A percentile compares a stretch with the other conserved stretches of the same genome.
phyloP scores from a whole-genome alignment of 2,888 invertebrate species.

The Lasioglossum leucozonium region DNA sequence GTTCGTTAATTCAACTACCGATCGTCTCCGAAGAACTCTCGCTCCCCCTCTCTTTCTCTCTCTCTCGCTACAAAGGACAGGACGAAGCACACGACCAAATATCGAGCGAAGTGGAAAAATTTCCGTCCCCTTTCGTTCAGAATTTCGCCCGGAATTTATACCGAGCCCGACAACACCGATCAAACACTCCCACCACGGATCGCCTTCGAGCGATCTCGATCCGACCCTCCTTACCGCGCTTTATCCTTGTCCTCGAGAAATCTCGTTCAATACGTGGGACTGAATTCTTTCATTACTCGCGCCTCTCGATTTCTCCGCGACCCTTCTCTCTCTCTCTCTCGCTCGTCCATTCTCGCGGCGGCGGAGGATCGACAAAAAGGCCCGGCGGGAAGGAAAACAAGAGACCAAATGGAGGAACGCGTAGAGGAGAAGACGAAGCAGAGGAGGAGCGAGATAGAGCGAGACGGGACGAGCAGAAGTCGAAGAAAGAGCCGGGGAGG shows the following conservation, averaged over 20 bases:
- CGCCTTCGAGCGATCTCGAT: constrained; percentile 12
- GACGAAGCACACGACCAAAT: constrained; percentile 5
- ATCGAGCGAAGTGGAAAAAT: constrained; percentile 34
- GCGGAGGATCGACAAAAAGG: constrained; percentile 17
- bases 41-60: neutral
- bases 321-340: too few relatives aligned
- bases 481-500: constrained; percentile 10
- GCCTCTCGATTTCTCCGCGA: constrained; percentile 22
- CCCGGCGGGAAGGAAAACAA: constrained; percentile 19
- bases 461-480: constrained; percentile 14
- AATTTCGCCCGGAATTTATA: constrained; percentile 20
- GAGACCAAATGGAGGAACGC: constrained; percentile 23
- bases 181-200: constrained; percentile 14
- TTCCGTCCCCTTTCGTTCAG: constrained; percentile 23
- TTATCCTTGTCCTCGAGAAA: constrained; percentile 16
- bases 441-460: neutral
- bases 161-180: constrained; percentile 1
- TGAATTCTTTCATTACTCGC: constrained; percentile 64
- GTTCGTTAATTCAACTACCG: constrained; percentile 29
- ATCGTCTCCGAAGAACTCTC: constrained; percentile 4
- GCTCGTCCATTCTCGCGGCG: constrained; percentile 21
- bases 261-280: constrained; percentile 56
- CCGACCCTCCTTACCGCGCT: neutral
- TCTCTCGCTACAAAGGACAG: neutral
- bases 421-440: constrained; percentile 19